Evolutionary conservation across 2,888 invertebrate genomes (phyloP), one percentile per base, ranked within the genome.

Genomic region (Drosophila peninsularis): DNA sequence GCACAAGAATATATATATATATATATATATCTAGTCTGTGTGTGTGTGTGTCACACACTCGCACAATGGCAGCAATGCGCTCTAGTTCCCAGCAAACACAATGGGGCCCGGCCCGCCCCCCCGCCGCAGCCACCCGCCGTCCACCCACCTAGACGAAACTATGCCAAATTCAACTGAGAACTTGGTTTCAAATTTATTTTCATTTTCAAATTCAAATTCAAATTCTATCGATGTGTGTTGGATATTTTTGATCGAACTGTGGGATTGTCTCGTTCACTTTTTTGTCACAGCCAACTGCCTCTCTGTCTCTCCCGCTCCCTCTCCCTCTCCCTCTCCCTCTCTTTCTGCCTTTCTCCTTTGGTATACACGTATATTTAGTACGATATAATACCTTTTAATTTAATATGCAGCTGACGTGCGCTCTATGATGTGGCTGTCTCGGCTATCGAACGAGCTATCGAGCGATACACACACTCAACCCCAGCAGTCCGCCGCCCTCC

Each of bases 361-460:
- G 27, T 45, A 45, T 30, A 64, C 32, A 64, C 32, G 54, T 67
- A 86, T 80, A 86, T 75, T 88, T 88, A 89, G 84, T 84, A 87
- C 89, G 78, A 81, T 79, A 89, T 87, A 85, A 89, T 86, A 86
- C 85, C 88, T 89, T 89, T 86, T 86, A 88, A 89, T 87, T 87
- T 87, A 87, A 87, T 87, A 87, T 87, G 86, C 86, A 87, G 86
- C 86, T 89, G 89, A 87, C 89, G 89, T 86, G 80, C 84, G 80
- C 70, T 71, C 78, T 74, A 74, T 75, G 81, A 74, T 74, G 80
- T 73, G 80, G 65, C 78, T 67, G 69, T 62, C 73, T 58, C 73
- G 53, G 44, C 71, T 54, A 66, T 75, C 75, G 78, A 68, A 45
- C 62, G 71, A 71, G 42, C 71, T 53, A 63, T 71, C 75, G 75